A percentile compares a stretch with the other conserved stretches of the same genome.
phyloP scores from a whole-genome alignment of 2,113 vertebrate species.

The Bubo scandiacus region DNA sequence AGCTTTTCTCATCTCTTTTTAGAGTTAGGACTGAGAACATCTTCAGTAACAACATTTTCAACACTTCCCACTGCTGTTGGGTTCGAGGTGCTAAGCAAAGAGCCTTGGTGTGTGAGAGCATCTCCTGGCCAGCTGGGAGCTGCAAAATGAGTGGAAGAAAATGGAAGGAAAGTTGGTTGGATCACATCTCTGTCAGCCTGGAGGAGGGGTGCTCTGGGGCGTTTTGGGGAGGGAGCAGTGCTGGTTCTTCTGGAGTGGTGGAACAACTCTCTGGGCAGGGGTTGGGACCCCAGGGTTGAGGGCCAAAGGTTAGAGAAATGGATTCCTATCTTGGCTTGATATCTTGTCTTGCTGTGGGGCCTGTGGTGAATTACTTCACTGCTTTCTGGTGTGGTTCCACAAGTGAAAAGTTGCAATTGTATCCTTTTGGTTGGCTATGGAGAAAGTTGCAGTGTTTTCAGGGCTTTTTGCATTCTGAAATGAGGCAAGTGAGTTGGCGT shows the following conservation, averaged over 20 bases:
- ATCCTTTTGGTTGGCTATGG: neutral
- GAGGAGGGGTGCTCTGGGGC: fast-evolving
- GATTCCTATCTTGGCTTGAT: neutral
- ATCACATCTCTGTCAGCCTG: neutral
- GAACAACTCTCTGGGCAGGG: neutral
- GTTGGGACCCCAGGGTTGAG: fast-evolving
- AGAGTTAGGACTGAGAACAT: neutral
- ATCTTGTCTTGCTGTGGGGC: fast-evolving
- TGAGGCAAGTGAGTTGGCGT: neutral
- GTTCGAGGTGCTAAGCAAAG: neutral
- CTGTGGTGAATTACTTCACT: too few species aligned
- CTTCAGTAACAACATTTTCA: neutral
- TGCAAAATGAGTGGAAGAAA: neutral
- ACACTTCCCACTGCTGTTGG: neutral
- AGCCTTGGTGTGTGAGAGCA: neutral
- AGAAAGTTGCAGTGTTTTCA: neutral
- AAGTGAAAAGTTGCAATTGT: neutral
- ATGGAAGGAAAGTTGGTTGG: neutral
- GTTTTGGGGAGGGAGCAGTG: neutral
- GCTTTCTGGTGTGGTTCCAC: neutral
- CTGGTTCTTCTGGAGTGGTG: too few species aligned
- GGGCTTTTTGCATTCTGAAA: neutral
- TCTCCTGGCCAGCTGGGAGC: neutral
- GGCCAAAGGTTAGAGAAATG: neutral
- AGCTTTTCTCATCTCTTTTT: neutral